Evolutionary conservation across 30 jellyfish, hydroid and myxozoan species (phyloP), one percentile per base, ranked within the genome.

Genomic region (Chrysaora quinquecirrha): DNA sequence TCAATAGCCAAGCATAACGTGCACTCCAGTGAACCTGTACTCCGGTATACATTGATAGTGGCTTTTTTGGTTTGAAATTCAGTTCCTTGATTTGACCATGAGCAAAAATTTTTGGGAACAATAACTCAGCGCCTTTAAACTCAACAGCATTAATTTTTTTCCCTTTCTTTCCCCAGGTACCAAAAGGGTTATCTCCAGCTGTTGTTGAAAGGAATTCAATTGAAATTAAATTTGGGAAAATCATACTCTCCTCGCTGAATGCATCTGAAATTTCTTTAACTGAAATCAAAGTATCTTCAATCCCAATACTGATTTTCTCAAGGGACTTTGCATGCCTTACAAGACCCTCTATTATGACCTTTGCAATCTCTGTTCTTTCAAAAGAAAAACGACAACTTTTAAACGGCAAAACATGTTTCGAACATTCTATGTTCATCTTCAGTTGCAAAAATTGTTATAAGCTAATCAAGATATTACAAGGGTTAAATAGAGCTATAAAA

Each of bases 281-380:
- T 10, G 22, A 6, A 14, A 35, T n/a, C 43, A 34, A 46, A 23
- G 27, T 23, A 1, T 43, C 46, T 21, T 43, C 24, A 1, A 71
- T 71, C 4, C 83, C 68, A 43, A 71, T 35, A 47, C 43, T 71
- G 34, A 71, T 4, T 23, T 19, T 34, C 69, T 71, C 69, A n/a
- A 71, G 83, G 19, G 68, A 33, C 9, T 66, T 20, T 23, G 34
- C 83, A 48, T 71, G 83, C 20, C 30, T 71, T 22, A 71, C 33
- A 1, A 71, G 34, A 3, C 83, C 83, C 43, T 43, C 47, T 43
- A 71, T 6, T 6, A 71, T 43, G 1, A 24, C 83, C 29, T 3
- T 35, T 3, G 19, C 32, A 1, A 34, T 23, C 1, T 7, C 31
- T 43, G 58, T 43, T n/a, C n/a, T n/a, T n/a, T n/a, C n/a, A n/a